Evolutionary conservation across 2,113 vertebrate species (phyloP).

Genomic region (Microtus oregoni): DNA sequence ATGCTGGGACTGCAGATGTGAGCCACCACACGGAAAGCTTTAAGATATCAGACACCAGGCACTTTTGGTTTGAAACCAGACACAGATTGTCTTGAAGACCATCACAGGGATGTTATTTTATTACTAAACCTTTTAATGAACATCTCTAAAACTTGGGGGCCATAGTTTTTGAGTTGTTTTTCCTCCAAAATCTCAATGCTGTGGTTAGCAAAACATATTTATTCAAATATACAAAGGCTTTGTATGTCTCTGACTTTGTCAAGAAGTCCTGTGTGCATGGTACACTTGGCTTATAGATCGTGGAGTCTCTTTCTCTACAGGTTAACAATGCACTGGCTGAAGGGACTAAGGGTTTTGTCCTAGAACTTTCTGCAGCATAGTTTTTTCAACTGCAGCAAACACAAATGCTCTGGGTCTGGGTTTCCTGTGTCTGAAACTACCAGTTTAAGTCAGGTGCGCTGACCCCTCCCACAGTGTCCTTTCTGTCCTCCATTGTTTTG

Average conservation of each 20-base stretch:
- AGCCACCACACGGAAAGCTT: not conserved
- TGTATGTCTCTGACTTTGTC: not conserved
- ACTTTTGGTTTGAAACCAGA: not conserved
- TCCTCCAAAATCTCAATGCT: not conserved
- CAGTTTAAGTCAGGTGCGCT: not conserved
- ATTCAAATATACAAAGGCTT: not conserved
- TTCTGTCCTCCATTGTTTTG: not conserved
- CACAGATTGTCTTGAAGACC: not conserved
- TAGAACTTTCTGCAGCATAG: not conserved
- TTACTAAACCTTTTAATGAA: not conserved
- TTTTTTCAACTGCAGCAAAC: not conserved
- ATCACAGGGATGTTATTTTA: not conserved
- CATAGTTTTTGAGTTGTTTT: not conserved
- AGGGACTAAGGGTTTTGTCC: not conserved
- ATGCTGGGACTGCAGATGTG: not conserved
- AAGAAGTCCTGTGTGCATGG: not conserved
- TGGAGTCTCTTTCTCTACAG: not conserved
- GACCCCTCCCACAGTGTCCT: not conserved
- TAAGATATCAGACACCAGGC: not conserved
- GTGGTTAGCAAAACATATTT: not conserved
- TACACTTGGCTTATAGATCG: not conserved
- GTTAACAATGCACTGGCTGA: not conserved
- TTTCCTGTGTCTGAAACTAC: not conserved
- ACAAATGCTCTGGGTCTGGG: not conserved
- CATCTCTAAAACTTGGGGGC: constrained; percentile 18